Evolutionary conservation across 2,888 invertebrate genomes (phyloP), one percentile per base, ranked within the genome.

Genomic region (Bedellia somnulentella): DNA sequence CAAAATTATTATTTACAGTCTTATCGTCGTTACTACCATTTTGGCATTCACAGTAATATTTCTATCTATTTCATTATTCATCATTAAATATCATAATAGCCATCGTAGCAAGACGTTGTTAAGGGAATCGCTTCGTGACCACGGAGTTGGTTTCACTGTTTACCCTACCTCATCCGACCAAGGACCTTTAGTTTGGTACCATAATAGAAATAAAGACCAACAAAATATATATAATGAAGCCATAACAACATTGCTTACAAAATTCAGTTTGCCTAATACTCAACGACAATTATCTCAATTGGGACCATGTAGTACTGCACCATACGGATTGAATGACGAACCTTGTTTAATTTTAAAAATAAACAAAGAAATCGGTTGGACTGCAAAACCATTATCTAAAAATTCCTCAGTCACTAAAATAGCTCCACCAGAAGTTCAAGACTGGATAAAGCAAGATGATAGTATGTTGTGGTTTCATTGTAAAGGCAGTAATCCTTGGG

Each of bases 311-410:
- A 57, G 61, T 0, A 22, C 34, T 6, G 13, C 42, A 1, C 73
- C 73, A 1, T 75, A 59, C 30, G 73, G 73, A 0, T 75, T 71
- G 32, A 66, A 61, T 3, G 47, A 52, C 0, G 40, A 38, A 3
- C 73, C 73, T 17, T 75, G 73, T 42, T 40, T 73, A 24, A 44
- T 70, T 29, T 31, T 73, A 40, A 66, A 55, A 36, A 52, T 73
- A 33, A 75, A 73, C 37, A 70, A 55, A 27, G 54, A 54, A 21
- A 40, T 56, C 4, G 45, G 48, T 4, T 73, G 73, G 68, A 37
- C 47, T n/a, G 67, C 53, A 0, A 50, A 51, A 16, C 61, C 73
- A 3, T 29, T 70, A 15, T 36, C 38, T 16, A 10, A 30, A 0
- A 54, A 56, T 34, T 52, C 59, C 0, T 36, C 51, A 1, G 30